A percentile compares a stretch with the other conserved stretches of the same genome.
Conservation (phyloP, 2,797 vertebrate genomes). For the Tapera naevia region DNA sequence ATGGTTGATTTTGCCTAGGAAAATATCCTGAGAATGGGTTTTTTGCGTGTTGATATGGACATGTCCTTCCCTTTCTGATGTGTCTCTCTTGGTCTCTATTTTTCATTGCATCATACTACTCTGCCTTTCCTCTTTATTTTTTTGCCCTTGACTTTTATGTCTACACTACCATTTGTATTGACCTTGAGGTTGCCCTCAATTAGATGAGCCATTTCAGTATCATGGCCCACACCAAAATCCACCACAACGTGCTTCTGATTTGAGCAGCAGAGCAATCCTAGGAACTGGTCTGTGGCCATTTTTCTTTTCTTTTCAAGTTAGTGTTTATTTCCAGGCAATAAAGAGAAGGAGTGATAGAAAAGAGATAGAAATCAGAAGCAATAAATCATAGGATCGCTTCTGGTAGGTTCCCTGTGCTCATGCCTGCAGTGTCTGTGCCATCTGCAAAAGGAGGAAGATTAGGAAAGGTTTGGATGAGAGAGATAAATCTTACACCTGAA, state of each 20-base stretch:
- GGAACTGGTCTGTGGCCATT: neutral
- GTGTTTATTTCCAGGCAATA: constrained; percentile 55
- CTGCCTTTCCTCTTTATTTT: constrained; percentile 28
- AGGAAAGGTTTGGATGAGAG: neutral
- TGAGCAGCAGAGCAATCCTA: neutral
- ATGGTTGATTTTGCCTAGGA: neutral
- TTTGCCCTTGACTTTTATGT: constrained; percentile 45
- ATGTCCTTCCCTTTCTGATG: neutral
- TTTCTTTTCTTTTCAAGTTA: constrained; percentile 48
- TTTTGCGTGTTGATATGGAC: neutral
- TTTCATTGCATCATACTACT: constrained; percentile 9
- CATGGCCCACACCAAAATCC: neutral
- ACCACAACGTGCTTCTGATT: neutral
- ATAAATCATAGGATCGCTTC: neutral
- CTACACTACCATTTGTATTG: constrained; percentile 13
- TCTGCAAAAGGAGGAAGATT: neutral
- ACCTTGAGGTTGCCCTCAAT: constrained; percentile 55
- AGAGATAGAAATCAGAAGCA: constrained; percentile 5
- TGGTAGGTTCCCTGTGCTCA: neutral
- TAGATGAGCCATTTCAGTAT: constrained; percentile 11
- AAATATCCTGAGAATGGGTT: neutral
- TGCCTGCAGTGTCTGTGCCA: neutral
- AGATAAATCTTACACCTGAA: neutral
- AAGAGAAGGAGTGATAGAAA: constrained; percentile 13
- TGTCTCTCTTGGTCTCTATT: neutral